Percentiles rank a stretch among this genome's conserved stretches.
Conservation (phyloP, 2,888 invertebrate genomes). For the Epistrophe eligans region DNA sequence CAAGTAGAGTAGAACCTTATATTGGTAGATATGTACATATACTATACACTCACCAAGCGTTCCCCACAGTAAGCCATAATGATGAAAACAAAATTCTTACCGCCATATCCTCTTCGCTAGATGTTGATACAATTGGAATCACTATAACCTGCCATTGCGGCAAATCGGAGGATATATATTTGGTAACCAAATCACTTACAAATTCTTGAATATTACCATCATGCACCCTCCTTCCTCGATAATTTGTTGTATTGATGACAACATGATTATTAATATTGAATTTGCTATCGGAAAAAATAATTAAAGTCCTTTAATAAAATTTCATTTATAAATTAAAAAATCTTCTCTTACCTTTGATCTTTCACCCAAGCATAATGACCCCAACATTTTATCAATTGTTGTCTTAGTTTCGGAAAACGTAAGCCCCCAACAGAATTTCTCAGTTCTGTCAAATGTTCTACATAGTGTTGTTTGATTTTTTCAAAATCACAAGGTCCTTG, state of each 20-base stretch:
- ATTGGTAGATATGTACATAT: not conserved
- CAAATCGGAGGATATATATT: slow-evolving; percentile 89
- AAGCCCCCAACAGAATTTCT: slow-evolving; percentile 86
- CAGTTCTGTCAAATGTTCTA: slow-evolving; percentile 85
- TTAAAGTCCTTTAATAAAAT: not conserved
- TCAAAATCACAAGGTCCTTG: slow-evolving; percentile 87
- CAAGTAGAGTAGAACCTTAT: not conserved
- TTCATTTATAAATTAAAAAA: not conserved
- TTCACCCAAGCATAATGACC: slow-evolving; percentile 90
- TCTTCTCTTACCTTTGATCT: slow-evolving; percentile 83
- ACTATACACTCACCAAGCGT: not conserved
- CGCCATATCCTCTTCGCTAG: slow-evolving; percentile 51
- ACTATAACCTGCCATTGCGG: slow-evolving; percentile 93
- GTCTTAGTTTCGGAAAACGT: slow-evolving; percentile 88
- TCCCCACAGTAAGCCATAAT: not conserved
- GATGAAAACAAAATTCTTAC: slow-evolving; percentile 51
- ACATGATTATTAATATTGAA: slow-evolving; percentile 89
- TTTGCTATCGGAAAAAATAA: slow-evolving; percentile 76
- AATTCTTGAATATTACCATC: slow-evolving; percentile 92
- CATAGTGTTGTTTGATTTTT: slow-evolving; percentile 84
- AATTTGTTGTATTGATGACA: slow-evolving; percentile 86
- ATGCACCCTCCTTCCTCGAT: slow-evolving; percentile 88
- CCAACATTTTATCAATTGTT: slow-evolving; percentile 89
- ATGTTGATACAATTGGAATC: slow-evolving; percentile 85
- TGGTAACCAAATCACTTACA: slow-evolving; percentile 90